Conservation (phyloP, 2,113 vertebrate genomes). For the Pimephales promelas region DNA sequence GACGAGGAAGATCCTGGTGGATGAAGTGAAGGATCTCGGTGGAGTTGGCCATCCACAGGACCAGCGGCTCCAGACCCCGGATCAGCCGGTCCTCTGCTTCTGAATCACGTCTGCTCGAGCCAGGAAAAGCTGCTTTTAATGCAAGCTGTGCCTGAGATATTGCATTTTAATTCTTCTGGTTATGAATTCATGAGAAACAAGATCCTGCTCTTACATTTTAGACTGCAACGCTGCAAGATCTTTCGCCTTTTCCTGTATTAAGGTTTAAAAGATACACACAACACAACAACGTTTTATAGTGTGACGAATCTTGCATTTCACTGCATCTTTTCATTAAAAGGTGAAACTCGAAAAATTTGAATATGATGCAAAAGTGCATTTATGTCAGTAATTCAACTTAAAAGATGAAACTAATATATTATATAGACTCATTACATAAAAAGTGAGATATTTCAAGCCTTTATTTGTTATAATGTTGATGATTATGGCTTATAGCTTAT, state of each 20-base stretch:
- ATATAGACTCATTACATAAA: too few relatives aligned
- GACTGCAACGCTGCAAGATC: constrained; percentile 69
- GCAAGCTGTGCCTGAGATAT: background rate
- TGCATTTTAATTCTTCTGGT: constrained; percentile 12
- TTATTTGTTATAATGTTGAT: too few relatives aligned
- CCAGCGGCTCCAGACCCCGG: constrained; percentile 71
- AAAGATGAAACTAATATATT: too few relatives aligned
- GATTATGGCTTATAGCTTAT: too few relatives aligned
- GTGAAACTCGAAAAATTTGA: too few relatives aligned
- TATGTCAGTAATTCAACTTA: too few relatives aligned
- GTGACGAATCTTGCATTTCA: too few relatives aligned
- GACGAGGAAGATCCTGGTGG: constrained; percentile 74
- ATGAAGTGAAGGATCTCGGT: constrained; percentile 79
- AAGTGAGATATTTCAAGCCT: too few relatives aligned
- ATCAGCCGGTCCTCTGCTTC: constrained; percentile 56
- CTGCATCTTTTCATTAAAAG: too few relatives aligned
- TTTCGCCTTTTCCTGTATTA: constrained; percentile 73
- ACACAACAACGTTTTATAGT: too few relatives aligned
- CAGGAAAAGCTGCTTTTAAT: constrained; percentile 9
- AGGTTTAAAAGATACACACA: background rate
- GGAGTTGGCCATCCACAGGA: constrained; percentile 81
- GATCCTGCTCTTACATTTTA: constrained; percentile 69
- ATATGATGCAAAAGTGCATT: too few relatives aligned
- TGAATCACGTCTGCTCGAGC: constrained; percentile 1
- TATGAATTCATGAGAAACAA: background rate